Evolutionary conservation across 2,113 vertebrate species (phyloP), one percentile per base, ranked within the genome.

Genomic region (Numenius arquata): DNA sequence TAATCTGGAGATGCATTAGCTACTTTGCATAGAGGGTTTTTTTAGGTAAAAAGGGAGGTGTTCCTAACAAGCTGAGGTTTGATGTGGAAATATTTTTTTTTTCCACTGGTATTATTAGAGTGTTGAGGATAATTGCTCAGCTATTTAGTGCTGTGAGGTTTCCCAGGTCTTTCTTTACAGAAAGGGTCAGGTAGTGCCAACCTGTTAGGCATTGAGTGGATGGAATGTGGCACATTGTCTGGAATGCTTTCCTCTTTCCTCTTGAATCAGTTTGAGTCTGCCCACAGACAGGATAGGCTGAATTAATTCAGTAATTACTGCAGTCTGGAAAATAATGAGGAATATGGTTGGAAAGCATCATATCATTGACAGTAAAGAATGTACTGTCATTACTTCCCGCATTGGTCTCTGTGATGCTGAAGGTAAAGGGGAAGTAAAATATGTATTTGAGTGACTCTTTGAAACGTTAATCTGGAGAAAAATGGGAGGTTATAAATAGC

Each of bases 211-310:
- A 4, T 0, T 55, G 47, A 75, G 23, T 50, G 48, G 14, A 45
- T 56, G 15, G 18, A 61, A 38, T 0, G 0, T 30, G 5, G 1
- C 21, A 40, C 4, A 1, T 5, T 10, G 3, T 47, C 32, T 40
- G 19, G 26, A 74, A 47, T 48, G 25, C 11, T 85, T 85, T 29
- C 5, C 3, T 30, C 23, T 90, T 61, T 70, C 21, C n/a, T 89
- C 36, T 50, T 74, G 32, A 59, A 70, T 58, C 23, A 25, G 16
- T 71, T 52, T 71, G 45, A 73, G 6, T 25, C 27, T 75, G 26
- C 32, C 45, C 22, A 41, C 66, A 88, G 17, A 53, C 18, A 4
- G 2, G 23, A 48, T 34, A 8, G 25, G 9, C 15, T 83, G 15
- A 78, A 34, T 59, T 85, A 1, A 43, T 77, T 45, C 34, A 56